Base-by-base conservation (phyloP, 1,140 invertebrate genomes). In the Caligus rogercresseyi region DNA sequence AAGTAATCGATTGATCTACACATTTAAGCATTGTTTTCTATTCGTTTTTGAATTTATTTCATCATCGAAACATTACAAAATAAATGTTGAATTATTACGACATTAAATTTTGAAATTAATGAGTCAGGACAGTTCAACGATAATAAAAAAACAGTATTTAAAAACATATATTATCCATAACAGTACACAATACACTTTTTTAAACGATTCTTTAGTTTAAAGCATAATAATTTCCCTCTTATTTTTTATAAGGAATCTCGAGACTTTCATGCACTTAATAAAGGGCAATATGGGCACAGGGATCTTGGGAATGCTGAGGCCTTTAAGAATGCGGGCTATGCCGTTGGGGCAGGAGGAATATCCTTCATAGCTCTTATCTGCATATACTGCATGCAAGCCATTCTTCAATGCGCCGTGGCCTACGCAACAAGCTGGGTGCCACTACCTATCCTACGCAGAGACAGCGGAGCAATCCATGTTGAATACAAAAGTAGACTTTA, bases 271-370 rank as follows among this genome's bases (percentile, higher is more conserved):
- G 55, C 84, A 87, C 75, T 74, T 87, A 63, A 72, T 87, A 13
- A 87, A 87, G 75, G 84, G 84, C 18, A 87, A 87, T 70, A 83
- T 88, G 68, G 86, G 86, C 13, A 88, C 86, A 11, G 87, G 87
- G 1, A 85, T 87, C 65, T 70, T 87, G 66, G 83, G n/a, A 54
- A 88, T 90, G 85, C 86, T 52, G 81, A 87, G 74, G 87, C 86
- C 52, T 84, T 89, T 69, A 74, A 80, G 80, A 74, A 89, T 84
- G 74, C 86, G 62, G 87, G 87, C 16, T 73, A 88, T 63, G 76
- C 80, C 65, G 76, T 86, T 59, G 86, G 82, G 71, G 76, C 73
- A 67, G 75, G 73, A 71, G 82, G 84, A 16, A 82, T 85, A 1
- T 70, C 86, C 52, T 69, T 86, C 2, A 83, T 89, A 78, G 85